These are phyloP conservation scores for Lutjanus argentimaculatus DNA, from an alignment of 2,797 vertebrate genomes.

Conservation along the genomic window DNA sequence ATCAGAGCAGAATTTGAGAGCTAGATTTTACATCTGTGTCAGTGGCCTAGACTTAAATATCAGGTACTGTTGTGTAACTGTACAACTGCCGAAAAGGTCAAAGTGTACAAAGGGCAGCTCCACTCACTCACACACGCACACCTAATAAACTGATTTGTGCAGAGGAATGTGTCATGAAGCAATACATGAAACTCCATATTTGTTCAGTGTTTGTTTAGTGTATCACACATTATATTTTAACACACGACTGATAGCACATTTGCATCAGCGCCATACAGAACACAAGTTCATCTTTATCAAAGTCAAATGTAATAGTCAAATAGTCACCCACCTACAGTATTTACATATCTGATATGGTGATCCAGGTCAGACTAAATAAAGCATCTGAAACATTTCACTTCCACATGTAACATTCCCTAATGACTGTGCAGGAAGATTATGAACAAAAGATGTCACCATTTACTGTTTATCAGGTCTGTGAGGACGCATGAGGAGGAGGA, in stretches of 20 bases:
- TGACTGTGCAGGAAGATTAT: slow-evolving; percentile 4
- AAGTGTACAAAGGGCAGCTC: slow-evolving; percentile 44
- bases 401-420: not conserved
- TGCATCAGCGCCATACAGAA: slow-evolving; percentile 17
- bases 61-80: slow-evolving; percentile 38
- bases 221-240: slow-evolving; percentile 15
- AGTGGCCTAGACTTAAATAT: slow-evolving; percentile 9
- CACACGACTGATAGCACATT: slow-evolving; percentile 17
- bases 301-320: slow-evolving; percentile 40
- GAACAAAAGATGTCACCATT: not conserved
- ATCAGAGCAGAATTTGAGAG: not conserved
- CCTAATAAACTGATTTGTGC: slow-evolving; percentile 27
- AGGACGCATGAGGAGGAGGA: slow-evolving; percentile 21
- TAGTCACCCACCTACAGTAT: slow-evolving; percentile 22
- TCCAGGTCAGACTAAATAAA: slow-evolving; percentile 16
- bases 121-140: slow-evolving; percentile 12
- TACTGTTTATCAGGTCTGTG: not conserved
- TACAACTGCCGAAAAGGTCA: slow-evolving; percentile 14
- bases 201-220: slow-evolving; percentile 13
- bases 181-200: slow-evolving; percentile 32
- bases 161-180: slow-evolving; percentile 21
- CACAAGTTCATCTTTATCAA: slow-evolving; percentile 13
- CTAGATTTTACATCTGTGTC: not conserved
- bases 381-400: not conserved
- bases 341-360: slow-evolving; percentile 52